Conservation (phyloP, 2,888 invertebrate genomes). For the Agonopterix arenella region DNA sequence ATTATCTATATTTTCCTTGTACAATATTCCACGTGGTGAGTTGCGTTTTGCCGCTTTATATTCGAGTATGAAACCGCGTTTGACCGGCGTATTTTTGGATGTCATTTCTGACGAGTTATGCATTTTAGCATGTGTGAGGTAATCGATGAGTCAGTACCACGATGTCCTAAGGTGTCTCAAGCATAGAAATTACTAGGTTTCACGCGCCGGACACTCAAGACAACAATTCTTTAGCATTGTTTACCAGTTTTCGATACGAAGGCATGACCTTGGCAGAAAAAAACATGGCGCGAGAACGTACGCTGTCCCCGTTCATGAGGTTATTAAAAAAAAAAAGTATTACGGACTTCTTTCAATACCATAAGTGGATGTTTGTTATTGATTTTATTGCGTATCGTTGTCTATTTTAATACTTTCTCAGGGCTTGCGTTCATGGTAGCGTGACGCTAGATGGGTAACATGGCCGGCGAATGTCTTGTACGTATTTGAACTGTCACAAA, state of each 20-base stretch:
- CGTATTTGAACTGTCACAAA: slow-evolving; percentile 47
- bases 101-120: slow-evolving; percentile 43
- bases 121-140: slow-evolving; percentile 47
- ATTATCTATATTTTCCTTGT: slow-evolving; percentile 16
- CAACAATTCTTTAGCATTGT: slow-evolving; percentile 50
- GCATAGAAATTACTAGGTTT: slow-evolving; percentile 14
- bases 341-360: slow-evolving; percentile 18
- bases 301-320: slow-evolving; percentile 46
- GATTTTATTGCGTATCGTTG: slow-evolving; percentile 47
- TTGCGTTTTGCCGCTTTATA: slow-evolving; percentile 14
- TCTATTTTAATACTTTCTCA: slow-evolving; percentile 58
- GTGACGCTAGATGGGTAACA: slow-evolving; percentile 69
- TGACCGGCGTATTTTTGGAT: slow-evolving; percentile 68
- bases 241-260: slow-evolving; percentile 67
- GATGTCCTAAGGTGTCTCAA: slow-evolving; percentile 20
- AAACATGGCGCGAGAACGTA: slow-evolving; percentile 72
- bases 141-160: slow-evolving; percentile 58
- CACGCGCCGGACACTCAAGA: slow-evolving; percentile 13
- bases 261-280: slow-evolving; percentile 70
- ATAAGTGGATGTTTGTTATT: slow-evolving; percentile 30
- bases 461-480: slow-evolving; percentile 64
- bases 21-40: slow-evolving; percentile 42
- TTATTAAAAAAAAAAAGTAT: slow-evolving; percentile 28
- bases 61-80: slow-evolving; percentile 11
- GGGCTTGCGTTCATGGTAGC: slow-evolving; percentile 57